A percentile compares a stretch with the other conserved stretches of the same genome.
These are phyloP conservation scores for Mixornis gularis DNA, from an alignment of 2,113 vertebrate genomes.

Conservation along the genomic window DNA sequence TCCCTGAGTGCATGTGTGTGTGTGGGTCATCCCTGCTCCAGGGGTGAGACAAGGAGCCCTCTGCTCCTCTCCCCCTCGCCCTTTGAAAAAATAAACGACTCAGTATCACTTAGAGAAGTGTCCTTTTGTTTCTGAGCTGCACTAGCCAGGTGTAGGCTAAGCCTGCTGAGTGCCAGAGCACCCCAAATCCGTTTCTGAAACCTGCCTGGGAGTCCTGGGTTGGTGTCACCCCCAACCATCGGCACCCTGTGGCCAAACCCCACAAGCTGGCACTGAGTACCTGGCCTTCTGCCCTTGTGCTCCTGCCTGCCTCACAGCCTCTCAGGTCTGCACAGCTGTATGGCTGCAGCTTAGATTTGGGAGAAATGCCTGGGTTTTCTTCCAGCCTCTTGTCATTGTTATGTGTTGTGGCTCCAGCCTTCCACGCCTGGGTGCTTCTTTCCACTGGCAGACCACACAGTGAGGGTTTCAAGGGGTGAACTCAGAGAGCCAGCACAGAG, in stretches of 20 bases:
- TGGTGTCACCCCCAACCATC: neutral
- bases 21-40: neutral
- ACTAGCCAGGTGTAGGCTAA: neutral
- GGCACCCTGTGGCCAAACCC: neutral
- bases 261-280: neutral
- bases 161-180: neutral
- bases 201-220: neutral
- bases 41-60: neutral
- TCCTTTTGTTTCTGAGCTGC: neutral
- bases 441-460: neutral
- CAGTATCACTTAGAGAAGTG: neutral
- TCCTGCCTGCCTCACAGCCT: neutral
- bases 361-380: neutral
- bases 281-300: neutral
- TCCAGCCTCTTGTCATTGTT: neutral
- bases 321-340: neutral
- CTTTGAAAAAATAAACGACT: constrained; percentile 45
- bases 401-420: neutral
- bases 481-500: neutral
- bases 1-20: neutral
- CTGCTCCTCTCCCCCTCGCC: neutral
- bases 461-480: neutral
- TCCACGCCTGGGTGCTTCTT: neutral
- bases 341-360: neutral
- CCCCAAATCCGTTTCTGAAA: neutral